Evolutionary conservation across 2,113 vertebrate species (phyloP), one percentile per base, ranked within the genome.

Genomic region (Apaloderma vittatum): DNA sequence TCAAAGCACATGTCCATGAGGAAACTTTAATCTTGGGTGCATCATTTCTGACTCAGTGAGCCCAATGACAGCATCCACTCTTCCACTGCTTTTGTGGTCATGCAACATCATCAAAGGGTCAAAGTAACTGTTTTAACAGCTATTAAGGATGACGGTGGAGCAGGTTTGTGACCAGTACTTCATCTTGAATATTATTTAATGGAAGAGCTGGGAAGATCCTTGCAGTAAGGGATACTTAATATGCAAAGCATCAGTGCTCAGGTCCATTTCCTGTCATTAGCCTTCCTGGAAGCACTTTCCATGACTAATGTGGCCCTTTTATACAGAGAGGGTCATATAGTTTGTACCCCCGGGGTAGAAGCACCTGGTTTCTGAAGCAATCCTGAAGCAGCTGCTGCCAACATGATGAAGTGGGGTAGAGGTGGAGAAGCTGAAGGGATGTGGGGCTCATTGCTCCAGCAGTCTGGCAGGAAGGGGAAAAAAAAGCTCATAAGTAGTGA

Each of bases 181-280:
- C 71, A 71, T 91, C 62, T 40, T 76, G 58, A 93, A 70, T 55
- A 36, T 46, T 45, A 58, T 83, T 96, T 95, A 88, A 94, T 79
- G 74, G 94, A 77, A 76, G 11, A 79, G 26, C 22, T 72, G 61
- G 49, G 59, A 82, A 62, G 62, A 80, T 74, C 61, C 55, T 83
- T 88, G 55, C 40, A 46, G 37, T 55, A 90, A 76, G 71, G 65
- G 78, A 79, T 29, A 54, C 7, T 91, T 93, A 79, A 80, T 74
- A 93, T 90, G 81, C 87, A 91, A 73, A 95, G 17, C 49, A 49
- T 88, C 54, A 32, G 45, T 66, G 71, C n/a, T 51, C 45, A 58
- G 58, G 36, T 90, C 78, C 51, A 74, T 95, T 94, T 95, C 75
- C 93, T 80, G 89, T 62, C 81, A 88, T 93, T 82, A 93, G 93